Percentiles rank a stretch among this genome's conserved stretches.
These are phyloP conservation scores for Cyphomyrmex costatus DNA, from an alignment of 1,140 invertebrate species.

Conservation along the genomic window DNA sequence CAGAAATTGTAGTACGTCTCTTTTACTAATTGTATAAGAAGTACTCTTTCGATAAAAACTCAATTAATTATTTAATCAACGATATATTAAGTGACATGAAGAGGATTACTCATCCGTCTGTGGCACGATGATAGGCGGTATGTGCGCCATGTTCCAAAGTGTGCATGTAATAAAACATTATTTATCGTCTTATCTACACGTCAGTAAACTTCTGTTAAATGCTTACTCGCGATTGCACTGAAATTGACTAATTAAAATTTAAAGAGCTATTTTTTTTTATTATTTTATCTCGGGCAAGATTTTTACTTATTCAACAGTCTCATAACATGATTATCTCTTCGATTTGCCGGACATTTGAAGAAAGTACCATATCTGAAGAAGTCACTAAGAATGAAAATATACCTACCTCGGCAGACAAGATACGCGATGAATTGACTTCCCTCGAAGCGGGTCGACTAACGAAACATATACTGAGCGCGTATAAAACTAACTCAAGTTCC, in stretches of 20 bases:
- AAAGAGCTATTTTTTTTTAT: neutral
- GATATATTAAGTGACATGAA: neutral
- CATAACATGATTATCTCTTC: neutral
- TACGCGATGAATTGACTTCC: constrained; percentile 24
- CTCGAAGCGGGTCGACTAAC: constrained; percentile 47
- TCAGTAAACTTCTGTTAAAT: neutral
- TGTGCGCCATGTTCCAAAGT: neutral
- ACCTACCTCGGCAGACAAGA: neutral
- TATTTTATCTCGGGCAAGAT: neutral
- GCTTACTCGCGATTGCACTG: neutral
- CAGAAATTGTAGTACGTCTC: neutral
- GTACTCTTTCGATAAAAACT: neutral
- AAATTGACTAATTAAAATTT: constrained; percentile 8
- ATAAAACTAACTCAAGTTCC: constrained; percentile 70
- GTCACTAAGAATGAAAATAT: neutral
- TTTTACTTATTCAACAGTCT: neutral
- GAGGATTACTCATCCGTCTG: constrained; percentile 2
- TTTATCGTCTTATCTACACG: constrained; percentile 37
- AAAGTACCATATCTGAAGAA: neutral
- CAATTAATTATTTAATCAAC: constrained; percentile 17
- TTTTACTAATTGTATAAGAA: neutral
- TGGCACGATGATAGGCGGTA: neutral
- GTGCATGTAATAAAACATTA: neutral
- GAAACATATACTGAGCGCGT: constrained; percentile 74
- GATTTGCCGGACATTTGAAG: neutral